Percentiles rank a stretch among this genome's conserved stretches.
phyloP scores from a whole-genome alignment of 64 coral and sea anemone species.

The Pocillopora verrucosa region DNA sequence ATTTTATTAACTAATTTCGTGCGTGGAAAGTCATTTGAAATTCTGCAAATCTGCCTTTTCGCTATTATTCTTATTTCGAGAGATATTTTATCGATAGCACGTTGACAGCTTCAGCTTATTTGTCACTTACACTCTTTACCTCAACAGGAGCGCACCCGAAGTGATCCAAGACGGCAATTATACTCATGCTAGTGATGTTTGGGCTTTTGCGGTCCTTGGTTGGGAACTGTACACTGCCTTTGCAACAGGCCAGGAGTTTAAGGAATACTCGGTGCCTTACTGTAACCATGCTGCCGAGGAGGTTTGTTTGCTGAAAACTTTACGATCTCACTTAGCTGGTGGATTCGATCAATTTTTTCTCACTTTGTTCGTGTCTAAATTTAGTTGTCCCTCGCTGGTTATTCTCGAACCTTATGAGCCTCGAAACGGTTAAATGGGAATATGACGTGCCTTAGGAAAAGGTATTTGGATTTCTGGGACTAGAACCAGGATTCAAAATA shows the following conservation, averaged over 20 bases:
- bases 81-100: not conserved
- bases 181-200: constrained; percentile 61
- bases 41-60: not conserved
- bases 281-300: not conserved
- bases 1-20: not conserved
- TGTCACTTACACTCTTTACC: not conserved
- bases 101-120: not conserved
- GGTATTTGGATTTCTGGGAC: no score
- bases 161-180: constrained; percentile 58
- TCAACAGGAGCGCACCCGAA: constrained; percentile 66
- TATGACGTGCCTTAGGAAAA: no score
- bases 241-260: not conserved
- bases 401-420: no score
- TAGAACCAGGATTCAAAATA: no score
- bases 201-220: constrained; percentile 63
- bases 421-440: no score
- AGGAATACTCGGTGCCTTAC: not conserved
- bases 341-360: no score
- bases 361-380: no score
- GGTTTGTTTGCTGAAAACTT: not conserved
- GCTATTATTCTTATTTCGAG: no score
- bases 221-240: constrained; percentile 61
- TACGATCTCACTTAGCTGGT: not conserved
- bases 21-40: not conserved
- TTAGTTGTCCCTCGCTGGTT: no score